These are phyloP conservation scores for Anaspis maculata DNA, from an alignment of 2,888 invertebrate species.

Conservation along the genomic window DNA sequence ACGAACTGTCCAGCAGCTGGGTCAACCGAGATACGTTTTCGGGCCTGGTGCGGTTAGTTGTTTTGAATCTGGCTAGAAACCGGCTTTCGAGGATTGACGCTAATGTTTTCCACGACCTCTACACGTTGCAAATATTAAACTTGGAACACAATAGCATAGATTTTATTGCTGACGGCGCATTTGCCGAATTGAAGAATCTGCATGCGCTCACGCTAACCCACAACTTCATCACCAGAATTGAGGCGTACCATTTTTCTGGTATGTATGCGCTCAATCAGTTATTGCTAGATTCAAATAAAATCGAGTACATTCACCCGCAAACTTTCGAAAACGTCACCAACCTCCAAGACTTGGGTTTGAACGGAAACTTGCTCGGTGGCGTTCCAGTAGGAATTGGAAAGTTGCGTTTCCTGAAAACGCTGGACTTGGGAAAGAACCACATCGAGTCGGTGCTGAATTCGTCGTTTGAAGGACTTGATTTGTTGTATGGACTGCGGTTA, in stretches of 20 bases:
- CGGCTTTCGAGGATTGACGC: constrained; percentile 62
- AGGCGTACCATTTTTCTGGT: constrained; percentile 62
- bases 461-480: constrained; percentile 65
- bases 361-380: constrained; percentile 62
- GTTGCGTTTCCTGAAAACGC: constrained; percentile 60
- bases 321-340: constrained; percentile 72
- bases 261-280: constrained; percentile 66
- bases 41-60: constrained; percentile 62
- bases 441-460: constrained; percentile 63
- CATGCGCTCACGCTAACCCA: constrained; percentile 67
- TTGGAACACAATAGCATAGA: constrained; percentile 64
- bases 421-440: constrained; percentile 76
- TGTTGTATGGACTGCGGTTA: constrained; percentile 66
- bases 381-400: constrained; percentile 64
- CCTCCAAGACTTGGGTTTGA: constrained; percentile 68
- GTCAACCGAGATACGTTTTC: constrained; percentile 71
- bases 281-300: constrained; percentile 65
- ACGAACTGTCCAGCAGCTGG: constrained; percentile 70
- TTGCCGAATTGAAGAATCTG: constrained; percentile 65
- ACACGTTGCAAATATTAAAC: constrained; percentile 66
- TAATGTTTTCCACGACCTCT: constrained; percentile 64
- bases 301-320: constrained; percentile 58
- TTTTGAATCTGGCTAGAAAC: constrained; percentile 68
- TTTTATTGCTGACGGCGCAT: constrained; percentile 63
- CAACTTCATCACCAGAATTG: constrained; percentile 61